Percentiles rank a stretch among this genome's conserved stretches.
Evolutionary conservation across 2,797 vertebrate species (phyloP).

Genomic region (Pangasius djambal): DNA sequence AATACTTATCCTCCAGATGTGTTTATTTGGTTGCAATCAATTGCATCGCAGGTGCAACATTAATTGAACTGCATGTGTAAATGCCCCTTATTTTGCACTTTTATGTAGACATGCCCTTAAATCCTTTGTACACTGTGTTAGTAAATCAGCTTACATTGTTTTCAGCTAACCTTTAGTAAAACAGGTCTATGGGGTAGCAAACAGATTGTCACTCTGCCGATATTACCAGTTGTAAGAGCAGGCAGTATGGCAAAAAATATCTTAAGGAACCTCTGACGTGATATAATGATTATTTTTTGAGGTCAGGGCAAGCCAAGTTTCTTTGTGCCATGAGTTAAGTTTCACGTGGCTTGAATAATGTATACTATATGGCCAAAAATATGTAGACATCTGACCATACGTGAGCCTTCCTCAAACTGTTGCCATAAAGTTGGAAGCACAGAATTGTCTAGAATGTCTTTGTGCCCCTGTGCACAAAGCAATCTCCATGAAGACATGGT

Average conservation of each 20-base stretch:
- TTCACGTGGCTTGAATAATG: not conserved
- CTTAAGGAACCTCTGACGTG: too few relatives aligned
- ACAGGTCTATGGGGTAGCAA: not conserved
- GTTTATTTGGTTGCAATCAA: not conserved
- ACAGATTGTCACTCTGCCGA: not conserved
- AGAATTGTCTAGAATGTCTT: not conserved
- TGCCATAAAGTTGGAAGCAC: not conserved
- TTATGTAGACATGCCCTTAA: not conserved
- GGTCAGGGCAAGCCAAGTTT: not conserved
- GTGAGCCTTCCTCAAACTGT: not conserved
- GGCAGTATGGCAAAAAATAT: too few relatives aligned
- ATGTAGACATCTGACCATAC: not conserved
- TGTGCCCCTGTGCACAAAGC: too few relatives aligned
- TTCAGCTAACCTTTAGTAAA: not conserved
- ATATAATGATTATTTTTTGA: not conserved
- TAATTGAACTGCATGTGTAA: not conserved
- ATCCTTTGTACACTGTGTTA: too few relatives aligned
- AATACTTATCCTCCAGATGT: not conserved
- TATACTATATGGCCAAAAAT: not conserved
- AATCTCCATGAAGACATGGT: too few relatives aligned
- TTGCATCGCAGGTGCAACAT: too few relatives aligned
- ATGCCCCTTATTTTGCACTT: not conserved
- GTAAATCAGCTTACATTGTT: not conserved
- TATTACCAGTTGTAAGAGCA: too few relatives aligned
- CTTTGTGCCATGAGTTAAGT: not conserved